phyloP scores from a whole-genome alignment of 2,113 vertebrate species.

The Cyanistes caeruleus region DNA sequence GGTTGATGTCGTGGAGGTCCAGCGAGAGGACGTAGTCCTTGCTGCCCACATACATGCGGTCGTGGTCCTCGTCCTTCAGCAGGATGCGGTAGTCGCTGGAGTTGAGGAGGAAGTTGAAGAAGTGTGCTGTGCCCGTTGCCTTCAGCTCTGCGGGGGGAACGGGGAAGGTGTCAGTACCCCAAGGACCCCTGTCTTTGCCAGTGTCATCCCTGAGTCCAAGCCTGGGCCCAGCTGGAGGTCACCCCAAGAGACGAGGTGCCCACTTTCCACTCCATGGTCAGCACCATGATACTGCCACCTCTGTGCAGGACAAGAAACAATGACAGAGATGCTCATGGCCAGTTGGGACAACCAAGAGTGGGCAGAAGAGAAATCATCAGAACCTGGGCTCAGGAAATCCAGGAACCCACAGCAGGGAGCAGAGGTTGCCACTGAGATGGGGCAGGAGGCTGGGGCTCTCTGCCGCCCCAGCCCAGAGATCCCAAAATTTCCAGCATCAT shows the following conservation, averaged over 20 bases:
- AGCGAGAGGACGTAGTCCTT: slow-evolving; percentile 96
- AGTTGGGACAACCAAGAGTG: not conserved
- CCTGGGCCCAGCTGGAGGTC: not conserved
- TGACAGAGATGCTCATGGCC: not conserved
- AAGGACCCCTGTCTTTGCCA: fast-evolving
- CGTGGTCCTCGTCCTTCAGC: slow-evolving; percentile 97
- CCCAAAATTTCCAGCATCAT: not conserved
- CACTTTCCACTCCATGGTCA: not conserved
- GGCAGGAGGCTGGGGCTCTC: fast-evolving
- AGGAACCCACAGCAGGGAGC: not conserved
- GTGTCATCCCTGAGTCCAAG: not conserved
- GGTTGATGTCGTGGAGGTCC: slow-evolving; percentile 98
- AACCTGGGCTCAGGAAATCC: not conserved
- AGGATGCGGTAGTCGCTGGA: slow-evolving; percentile 95
- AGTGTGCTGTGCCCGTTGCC: slow-evolving; percentile 91
- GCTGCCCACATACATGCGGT: slow-evolving; percentile 99
- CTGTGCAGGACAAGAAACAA: not conserved
- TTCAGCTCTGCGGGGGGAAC: slow-evolving; percentile 83
- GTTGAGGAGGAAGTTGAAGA: slow-evolving; percentile 97
- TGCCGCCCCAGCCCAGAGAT: not conserved
- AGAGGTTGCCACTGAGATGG: not conserved
- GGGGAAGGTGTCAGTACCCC: not conserved
- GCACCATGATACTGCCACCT: not conserved
- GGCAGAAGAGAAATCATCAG: not conserved
- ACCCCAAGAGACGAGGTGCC: not conserved